phyloP scores from a whole-genome alignment of 2,888 invertebrate genomes.

The Myathropa florea region DNA sequence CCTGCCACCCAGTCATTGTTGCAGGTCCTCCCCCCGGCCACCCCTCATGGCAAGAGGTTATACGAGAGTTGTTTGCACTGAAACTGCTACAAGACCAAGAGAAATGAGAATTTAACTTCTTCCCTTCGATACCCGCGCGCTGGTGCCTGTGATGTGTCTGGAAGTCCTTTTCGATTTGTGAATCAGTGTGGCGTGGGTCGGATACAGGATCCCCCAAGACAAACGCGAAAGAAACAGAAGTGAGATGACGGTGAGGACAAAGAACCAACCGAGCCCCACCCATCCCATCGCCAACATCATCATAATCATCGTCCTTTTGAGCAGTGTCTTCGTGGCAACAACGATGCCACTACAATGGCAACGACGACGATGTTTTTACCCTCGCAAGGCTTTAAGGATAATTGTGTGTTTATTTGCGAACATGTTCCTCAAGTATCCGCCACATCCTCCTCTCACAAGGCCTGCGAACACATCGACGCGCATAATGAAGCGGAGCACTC shows the following conservation, averaged over 20 bases:
- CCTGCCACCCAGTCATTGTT: slow-evolving; percentile 14
- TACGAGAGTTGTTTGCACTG: slow-evolving; percentile 5
- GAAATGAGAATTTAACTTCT: slow-evolving; percentile 31
- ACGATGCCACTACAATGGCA: not conserved
- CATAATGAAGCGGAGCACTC: not conserved
- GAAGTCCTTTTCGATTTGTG: not conserved
- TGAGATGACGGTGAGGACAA: not conserved
- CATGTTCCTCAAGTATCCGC: not conserved
- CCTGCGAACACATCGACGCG: not conserved
- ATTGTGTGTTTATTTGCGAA: slow-evolving; percentile 46
- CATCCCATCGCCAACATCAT: not conserved
- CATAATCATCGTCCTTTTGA: not conserved
- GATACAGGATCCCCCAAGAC: not conserved
- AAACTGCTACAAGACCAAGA: slow-evolving; percentile 1
- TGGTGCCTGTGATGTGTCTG: not conserved
- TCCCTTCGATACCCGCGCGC: not conserved
- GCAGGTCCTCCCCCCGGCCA: not conserved
- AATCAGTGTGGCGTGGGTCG: not conserved
- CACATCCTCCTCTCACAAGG: not conserved
- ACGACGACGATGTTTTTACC: not conserved
- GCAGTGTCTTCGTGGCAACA: not conserved
- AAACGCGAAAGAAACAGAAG: not conserved
- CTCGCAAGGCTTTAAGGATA: slow-evolving; percentile 18
- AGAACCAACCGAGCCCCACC: not conserved
- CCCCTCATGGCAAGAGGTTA: slow-evolving; percentile 12